Conservation (phyloP, 2,888 invertebrate genomes). For the Pediacus dermestoides region DNA sequence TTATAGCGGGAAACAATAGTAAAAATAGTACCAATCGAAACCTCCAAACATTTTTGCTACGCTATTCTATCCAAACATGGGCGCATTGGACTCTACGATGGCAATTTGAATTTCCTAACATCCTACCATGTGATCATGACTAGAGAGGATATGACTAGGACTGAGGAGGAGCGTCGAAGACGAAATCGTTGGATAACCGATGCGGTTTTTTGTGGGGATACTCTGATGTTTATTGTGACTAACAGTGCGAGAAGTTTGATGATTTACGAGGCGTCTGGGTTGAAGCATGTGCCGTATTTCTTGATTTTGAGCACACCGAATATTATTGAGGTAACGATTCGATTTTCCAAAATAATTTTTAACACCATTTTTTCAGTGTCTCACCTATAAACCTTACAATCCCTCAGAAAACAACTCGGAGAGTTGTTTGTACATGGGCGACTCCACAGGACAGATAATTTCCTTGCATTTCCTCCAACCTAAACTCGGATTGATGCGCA, state of each 20-base stretch:
- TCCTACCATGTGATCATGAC: slow-evolving; percentile 56
- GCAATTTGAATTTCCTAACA: slow-evolving; percentile 52
- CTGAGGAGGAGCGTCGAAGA: slow-evolving; percentile 40
- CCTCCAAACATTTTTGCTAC: slow-evolving; percentile 59
- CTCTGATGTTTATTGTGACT: slow-evolving; percentile 54
- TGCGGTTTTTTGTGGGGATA: slow-evolving; percentile 57
- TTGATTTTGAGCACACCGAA: slow-evolving; percentile 57
- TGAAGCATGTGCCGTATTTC: slow-evolving; percentile 57
- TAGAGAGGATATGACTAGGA: slow-evolving; percentile 51
- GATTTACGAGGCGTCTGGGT: slow-evolving; percentile 58
- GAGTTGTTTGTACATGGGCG: slow-evolving; percentile 54
- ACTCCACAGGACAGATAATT: slow-evolving; percentile 55
- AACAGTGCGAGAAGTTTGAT: slow-evolving; percentile 60
- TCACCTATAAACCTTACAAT: slow-evolving; percentile 50
- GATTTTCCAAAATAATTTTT: not conserved
- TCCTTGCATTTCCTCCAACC: slow-evolving; percentile 56
- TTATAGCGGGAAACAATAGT: too few species aligned
- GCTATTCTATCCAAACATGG: slow-evolving; percentile 59
- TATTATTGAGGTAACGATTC: slow-evolving; percentile 48
- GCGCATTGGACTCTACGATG: slow-evolving; percentile 58
- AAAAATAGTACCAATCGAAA: slow-evolving; percentile 56
- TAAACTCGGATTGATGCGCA: slow-evolving; percentile 53
- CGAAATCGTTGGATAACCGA: slow-evolving; percentile 60
- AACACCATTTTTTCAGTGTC: slow-evolving; percentile 50
- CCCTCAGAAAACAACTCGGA: not conserved